A percentile compares a stretch with the other conserved stretches of the same genome.
These are phyloP conservation scores for Ceratosolen fusciceps DNA, from an alignment of 1,140 invertebrate species.

Conservation along the genomic window DNA sequence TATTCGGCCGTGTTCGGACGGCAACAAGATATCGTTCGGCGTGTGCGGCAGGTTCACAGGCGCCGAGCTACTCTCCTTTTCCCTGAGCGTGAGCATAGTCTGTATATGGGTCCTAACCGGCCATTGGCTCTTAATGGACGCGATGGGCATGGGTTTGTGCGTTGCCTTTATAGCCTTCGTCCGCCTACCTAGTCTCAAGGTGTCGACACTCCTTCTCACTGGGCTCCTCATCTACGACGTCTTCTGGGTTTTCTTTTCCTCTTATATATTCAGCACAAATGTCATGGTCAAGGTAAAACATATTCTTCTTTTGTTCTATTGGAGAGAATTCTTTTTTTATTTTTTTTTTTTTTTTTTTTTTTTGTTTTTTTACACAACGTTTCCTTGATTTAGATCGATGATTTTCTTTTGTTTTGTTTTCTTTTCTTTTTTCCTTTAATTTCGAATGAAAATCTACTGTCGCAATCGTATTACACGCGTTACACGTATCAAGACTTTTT, in stretches of 20 bases:
- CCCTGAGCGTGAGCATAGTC: conserved; percentile 92
- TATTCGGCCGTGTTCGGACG: conserved; percentile 88
- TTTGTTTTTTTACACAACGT: too few species aligned
- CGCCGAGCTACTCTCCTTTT: conserved; percentile 94
- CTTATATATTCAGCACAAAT: conserved; percentile 98
- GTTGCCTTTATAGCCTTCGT: conserved; percentile 98
- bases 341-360: too few species aligned
- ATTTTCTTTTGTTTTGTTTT: too few species aligned
- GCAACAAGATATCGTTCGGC: conserved; percentile 92
- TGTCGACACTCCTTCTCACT: conserved; percentile 93
- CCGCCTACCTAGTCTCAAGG: conserved; percentile 94
- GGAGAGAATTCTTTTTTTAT: too few species aligned
- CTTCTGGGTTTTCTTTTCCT: conserved; percentile 99
- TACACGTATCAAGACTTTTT: too few species aligned
- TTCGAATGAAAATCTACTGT: too few species aligned
- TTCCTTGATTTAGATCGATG: too few species aligned
- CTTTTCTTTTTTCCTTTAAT: too few species aligned
- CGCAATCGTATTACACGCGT: too few species aligned
- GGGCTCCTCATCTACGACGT: conserved; percentile 97
- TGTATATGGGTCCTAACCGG: conserved; percentile 97
- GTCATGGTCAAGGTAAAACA: conserved; percentile 97
- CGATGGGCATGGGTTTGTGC: conserved; percentile 97
- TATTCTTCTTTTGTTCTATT: too few species aligned
- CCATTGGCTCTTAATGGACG: conserved; percentile 98
- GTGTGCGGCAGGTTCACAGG: conserved; percentile 92